A percentile compares a stretch with the other conserved stretches of the same genome.
Conservation (phyloP, 1,140 invertebrate species). For the Drosophila sp. region DNA sequence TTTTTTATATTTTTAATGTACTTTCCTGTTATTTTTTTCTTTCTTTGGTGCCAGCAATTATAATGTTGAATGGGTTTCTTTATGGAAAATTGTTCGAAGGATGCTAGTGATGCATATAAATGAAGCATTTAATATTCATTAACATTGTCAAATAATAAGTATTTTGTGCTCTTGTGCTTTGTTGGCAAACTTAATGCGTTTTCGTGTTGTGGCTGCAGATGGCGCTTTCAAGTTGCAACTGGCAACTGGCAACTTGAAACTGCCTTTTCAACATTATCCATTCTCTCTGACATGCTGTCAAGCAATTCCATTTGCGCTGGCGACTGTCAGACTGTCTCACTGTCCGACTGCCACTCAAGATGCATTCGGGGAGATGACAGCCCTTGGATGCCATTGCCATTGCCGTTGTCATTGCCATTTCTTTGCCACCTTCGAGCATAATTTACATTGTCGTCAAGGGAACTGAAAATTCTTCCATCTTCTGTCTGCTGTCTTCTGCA, state of each 20-base stretch:
- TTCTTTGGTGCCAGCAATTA: constrained; percentile 32
- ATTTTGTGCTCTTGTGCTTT: constrained; percentile 18
- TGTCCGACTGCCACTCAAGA: constrained; percentile 56
- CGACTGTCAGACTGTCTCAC: constrained; percentile 59
- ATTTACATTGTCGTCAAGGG: constrained; percentile 66
- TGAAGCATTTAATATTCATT: constrained; percentile 45
- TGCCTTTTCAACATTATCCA: constrained; percentile 19
- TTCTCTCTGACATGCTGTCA: constrained; percentile 41
- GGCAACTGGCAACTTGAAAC: neutral
- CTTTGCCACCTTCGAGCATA: constrained; percentile 65
- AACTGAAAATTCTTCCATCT: constrained; percentile 32
- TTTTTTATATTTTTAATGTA: constrained; percentile 22
- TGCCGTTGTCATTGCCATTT: too few relatives aligned
- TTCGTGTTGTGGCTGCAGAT: constrained; percentile 28
- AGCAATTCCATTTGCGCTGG: constrained; percentile 71
- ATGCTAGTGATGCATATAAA: constrained; percentile 35
- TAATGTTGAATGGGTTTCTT: constrained; percentile 41
- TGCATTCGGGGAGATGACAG: constrained; percentile 63
- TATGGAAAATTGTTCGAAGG: constrained; percentile 5
- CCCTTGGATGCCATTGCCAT: constrained; percentile 51
- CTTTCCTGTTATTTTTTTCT: too few relatives aligned
- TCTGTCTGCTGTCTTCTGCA: neutral
- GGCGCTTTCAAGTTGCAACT: neutral
- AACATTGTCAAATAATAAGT: constrained; percentile 26
- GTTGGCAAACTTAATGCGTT: constrained; percentile 39